Evolutionary conservation across 2,888 invertebrate genomes (phyloP).

Genomic region (Synanthedon formicaeformis): DNA sequence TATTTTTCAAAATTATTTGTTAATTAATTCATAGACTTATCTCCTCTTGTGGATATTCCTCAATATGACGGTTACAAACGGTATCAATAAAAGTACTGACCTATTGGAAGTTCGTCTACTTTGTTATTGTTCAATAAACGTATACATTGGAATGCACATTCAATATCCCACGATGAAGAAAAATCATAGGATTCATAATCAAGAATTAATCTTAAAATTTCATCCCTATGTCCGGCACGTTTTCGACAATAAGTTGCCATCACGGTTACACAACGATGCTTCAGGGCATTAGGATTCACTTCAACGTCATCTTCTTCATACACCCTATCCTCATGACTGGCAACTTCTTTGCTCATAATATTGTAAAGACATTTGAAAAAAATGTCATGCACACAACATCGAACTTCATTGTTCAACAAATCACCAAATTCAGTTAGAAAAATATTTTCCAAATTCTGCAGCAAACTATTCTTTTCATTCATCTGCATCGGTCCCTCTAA

Average conservation of each 20-base stretch:
- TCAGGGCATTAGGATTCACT: slow-evolving; percentile 29
- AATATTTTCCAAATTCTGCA: slow-evolving; percentile 28
- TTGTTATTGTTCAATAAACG: slow-evolving; percentile 27
- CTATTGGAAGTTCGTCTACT: slow-evolving; percentile 34
- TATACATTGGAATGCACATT: slow-evolving; percentile 41
- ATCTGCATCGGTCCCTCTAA: slow-evolving; percentile 27
- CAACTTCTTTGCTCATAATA: slow-evolving; percentile 29
- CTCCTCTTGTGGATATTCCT: not conserved
- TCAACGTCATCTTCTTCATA: slow-evolving; percentile 40
- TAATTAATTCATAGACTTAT: too few relatives aligned
- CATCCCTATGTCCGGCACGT: slow-evolving; percentile 31
- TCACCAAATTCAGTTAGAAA: slow-evolving; percentile 27
- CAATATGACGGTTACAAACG: not conserved
- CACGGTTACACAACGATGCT: slow-evolving; percentile 36
- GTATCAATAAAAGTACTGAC: slow-evolving; percentile 15
- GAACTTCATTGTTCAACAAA: slow-evolving; percentile 22
- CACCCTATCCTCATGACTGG: slow-evolving; percentile 23
- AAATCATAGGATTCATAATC: slow-evolving; percentile 44
- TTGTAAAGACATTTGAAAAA: slow-evolving; percentile 42
- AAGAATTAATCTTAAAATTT: slow-evolving; percentile 43
- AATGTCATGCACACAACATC: slow-evolving; percentile 28
- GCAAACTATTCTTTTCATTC: slow-evolving; percentile 24
- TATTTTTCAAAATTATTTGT: too few relatives aligned
- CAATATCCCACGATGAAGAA: slow-evolving; percentile 25
- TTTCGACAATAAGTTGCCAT: slow-evolving; percentile 48